These are phyloP conservation scores for Heteractis magnifica DNA, from an alignment of 92 coral and sea anemone genomes.

Conservation along the genomic window DNA sequence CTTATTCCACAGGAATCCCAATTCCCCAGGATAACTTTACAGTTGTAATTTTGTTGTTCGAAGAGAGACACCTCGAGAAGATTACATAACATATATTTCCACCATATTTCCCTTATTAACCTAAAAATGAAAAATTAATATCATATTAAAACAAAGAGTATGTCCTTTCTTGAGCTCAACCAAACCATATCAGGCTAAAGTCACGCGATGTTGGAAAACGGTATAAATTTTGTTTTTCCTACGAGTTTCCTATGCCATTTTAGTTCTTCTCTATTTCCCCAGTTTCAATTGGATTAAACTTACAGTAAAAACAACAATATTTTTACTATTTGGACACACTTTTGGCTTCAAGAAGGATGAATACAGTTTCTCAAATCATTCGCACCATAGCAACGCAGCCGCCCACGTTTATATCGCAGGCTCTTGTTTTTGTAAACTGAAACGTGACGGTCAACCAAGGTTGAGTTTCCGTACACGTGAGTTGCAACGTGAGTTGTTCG, in stretches of 20 bases:
- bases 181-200: neutral
- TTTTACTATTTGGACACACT: too few species aligned
- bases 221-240: neutral
- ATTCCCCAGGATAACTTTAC: too few species aligned
- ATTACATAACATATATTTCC: too few species aligned
- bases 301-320: neutral
- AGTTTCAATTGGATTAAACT: too few species aligned
- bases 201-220: neutral
- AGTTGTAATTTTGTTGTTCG: too few species aligned
- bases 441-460: neutral
- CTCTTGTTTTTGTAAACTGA: neutral
- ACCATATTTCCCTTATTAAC: too few species aligned
- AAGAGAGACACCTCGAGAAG: too few species aligned
- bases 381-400: neutral
- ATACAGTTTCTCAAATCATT: neutral
- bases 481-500: neutral
- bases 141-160: neutral
- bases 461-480: neutral
- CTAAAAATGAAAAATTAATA: too few species aligned
- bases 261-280: too few species aligned
- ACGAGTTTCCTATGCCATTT: neutral
- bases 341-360: too few species aligned
- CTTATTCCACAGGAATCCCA: too few species aligned
- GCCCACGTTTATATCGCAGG: conserved; percentile 2
- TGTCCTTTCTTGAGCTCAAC: neutral